Evolutionary conservation across 1,140 invertebrate genomes (phyloP).

Genomic region (Cotesia vestalis): DNA sequence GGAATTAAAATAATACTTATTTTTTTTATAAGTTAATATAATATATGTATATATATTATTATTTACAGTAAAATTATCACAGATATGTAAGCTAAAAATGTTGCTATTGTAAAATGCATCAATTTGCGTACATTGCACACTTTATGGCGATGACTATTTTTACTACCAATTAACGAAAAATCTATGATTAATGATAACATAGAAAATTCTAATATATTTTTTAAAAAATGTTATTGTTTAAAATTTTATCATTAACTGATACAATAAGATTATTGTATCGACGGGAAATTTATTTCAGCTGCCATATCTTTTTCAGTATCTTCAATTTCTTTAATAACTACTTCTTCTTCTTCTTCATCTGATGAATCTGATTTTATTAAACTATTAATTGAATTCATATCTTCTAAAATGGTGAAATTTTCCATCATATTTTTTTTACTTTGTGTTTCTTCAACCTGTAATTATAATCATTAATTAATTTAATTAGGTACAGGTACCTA

Average conservation of each 20-base stretch:
- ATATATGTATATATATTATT: slow-evolving; percentile 50
- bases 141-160: slow-evolving; percentile 42
- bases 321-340: neutral
- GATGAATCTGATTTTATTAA: slow-evolving; percentile 41
- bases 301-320: slow-evolving; percentile 39
- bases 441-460: slow-evolving; percentile 31
- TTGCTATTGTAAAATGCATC: slow-evolving; percentile 59
- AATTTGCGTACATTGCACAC: slow-evolving; percentile 47
- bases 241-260: slow-evolving; percentile 40
- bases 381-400: slow-evolving; percentile 42
- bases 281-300: slow-evolving; percentile 42
- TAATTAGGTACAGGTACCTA: too few relatives aligned
- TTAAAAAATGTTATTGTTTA: slow-evolving; percentile 11
- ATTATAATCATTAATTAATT: neutral
- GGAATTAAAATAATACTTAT: neutral
- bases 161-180: slow-evolving; percentile 33
- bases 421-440: slow-evolving; percentile 38
- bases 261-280: slow-evolving; percentile 34
- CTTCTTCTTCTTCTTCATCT: slow-evolving; percentile 39
- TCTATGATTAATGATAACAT: slow-evolving; percentile 7
- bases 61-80: slow-evolving; percentile 65
- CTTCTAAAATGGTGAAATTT: slow-evolving; percentile 38
- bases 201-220: neutral
- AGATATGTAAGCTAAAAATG: slow-evolving; percentile 66
- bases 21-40: slow-evolving; percentile 56